Evolutionary conservation across 2,888 invertebrate species (phyloP).

Genomic region (Congeria kusceri): DNA sequence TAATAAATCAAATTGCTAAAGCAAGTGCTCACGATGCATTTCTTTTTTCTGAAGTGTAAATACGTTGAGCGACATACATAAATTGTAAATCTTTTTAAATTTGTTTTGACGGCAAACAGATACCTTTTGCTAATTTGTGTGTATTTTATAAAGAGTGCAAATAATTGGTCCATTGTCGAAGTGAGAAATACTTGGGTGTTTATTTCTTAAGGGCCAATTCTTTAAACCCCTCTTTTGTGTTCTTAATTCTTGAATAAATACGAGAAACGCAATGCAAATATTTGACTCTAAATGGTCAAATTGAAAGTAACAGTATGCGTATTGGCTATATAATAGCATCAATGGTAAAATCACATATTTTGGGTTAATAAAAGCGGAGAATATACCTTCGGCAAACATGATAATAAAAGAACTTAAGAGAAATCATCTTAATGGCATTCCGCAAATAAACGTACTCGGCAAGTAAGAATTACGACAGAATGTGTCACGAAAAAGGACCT

Average conservation of each 20-base stretch:
- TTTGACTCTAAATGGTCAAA: conserved; percentile 30
- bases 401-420: conserved; percentile 17
- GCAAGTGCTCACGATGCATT: too few relatives aligned
- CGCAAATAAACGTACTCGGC: neutral
- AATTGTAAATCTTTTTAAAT: conserved; percentile 4
- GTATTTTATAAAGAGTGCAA: conserved; percentile 34
- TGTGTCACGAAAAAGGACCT: too few relatives aligned
- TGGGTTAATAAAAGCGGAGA: too few relatives aligned
- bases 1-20: too few relatives aligned
- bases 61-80: conserved; percentile 1
- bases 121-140: conserved; percentile 30
- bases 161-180: conserved; percentile 22
- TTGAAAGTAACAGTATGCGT: conserved; percentile 17
- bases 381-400: neutral
- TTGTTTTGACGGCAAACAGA: conserved; percentile 48
- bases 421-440: conserved; percentile 3
- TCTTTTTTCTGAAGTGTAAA: too few relatives aligned
- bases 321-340: conserved; percentile 2
- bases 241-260: conserved; percentile 41
- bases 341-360: too few relatives aligned
- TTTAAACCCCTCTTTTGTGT: conserved; percentile 24
- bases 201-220: conserved; percentile 14
- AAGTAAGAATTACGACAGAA: too few relatives aligned
- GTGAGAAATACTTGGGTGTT: conserved; percentile 38
- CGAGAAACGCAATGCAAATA: conserved; percentile 36